These are phyloP conservation scores for Peribatodes rhomboidaria DNA, from an alignment of 2,888 invertebrate genomes.

Conservation along the genomic window DNA sequence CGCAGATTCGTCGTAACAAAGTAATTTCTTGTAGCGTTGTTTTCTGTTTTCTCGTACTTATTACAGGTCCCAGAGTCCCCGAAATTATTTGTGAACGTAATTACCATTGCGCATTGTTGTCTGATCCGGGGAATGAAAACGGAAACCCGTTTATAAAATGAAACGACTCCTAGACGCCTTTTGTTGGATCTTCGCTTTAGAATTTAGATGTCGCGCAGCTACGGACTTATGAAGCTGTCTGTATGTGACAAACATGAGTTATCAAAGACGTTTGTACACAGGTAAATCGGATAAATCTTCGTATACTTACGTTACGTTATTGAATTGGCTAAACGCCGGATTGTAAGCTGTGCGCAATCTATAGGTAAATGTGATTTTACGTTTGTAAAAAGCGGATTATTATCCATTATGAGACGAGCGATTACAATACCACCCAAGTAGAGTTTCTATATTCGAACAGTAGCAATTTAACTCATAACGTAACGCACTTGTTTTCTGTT, in stretches of 20 bases:
- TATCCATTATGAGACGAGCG: too few relatives aligned
- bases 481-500: background rate
- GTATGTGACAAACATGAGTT: constrained; percentile 9
- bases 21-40: constrained; percentile 56
- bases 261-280: background rate
- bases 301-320: background rate
- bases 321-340: background rate
- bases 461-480: too few relatives aligned
- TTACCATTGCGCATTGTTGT: constrained; percentile 65
- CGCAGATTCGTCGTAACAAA: constrained; percentile 51
- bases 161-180: constrained; percentile 52
- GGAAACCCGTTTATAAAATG: constrained; percentile 59
- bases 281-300: background rate
- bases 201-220: constrained; percentile 33
- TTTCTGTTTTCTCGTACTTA: constrained; percentile 40
- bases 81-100: constrained; percentile 69
- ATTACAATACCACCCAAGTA: too few relatives aligned
- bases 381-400: too few relatives aligned
- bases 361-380: too few relatives aligned
- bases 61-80: constrained; percentile 47
- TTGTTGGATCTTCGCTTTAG: constrained; percentile 34
- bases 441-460: too few relatives aligned
- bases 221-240: constrained; percentile 6
- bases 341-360: background rate
- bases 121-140: constrained; percentile 62